Evolutionary conservation across 2,797 vertebrate species (phyloP).

Genomic region (Cuniculus paca): DNA sequence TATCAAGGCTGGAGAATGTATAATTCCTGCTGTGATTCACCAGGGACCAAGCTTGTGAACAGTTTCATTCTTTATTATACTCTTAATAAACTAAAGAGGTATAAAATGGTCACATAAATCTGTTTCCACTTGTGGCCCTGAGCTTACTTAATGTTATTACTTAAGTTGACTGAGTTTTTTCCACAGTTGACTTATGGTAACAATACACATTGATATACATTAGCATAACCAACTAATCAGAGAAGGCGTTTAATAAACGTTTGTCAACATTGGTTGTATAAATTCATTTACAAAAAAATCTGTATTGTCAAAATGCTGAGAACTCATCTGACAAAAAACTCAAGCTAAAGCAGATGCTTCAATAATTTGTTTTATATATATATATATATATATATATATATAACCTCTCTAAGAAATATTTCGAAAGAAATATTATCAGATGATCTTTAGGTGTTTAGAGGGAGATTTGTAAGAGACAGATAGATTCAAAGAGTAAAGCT

Average conservation of each 20-base stretch:
- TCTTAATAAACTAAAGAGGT: conserved; percentile 43
- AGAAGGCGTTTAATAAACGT: conserved; percentile 13
- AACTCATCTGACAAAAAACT: neutral
- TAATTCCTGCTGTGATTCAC: neutral
- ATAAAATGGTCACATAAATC: neutral
- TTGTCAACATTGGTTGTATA: neutral
- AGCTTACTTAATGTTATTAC: conserved; percentile 35
- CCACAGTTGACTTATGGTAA: conserved; percentile 18
- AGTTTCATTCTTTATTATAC: conserved; percentile 1
- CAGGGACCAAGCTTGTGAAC: conserved; percentile 1
- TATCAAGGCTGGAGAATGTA: neutral
- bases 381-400: neutral
- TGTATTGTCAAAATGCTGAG: conserved; percentile 39
- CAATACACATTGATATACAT: neutral
- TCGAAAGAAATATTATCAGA: conserved; percentile 55
- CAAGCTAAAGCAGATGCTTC: neutral
- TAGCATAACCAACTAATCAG: neutral
- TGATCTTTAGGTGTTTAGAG: conserved; percentile 65
- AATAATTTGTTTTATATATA: conserved; percentile 2
- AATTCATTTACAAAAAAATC: conserved; percentile 41
- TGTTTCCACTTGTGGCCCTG: conserved; percentile 14
- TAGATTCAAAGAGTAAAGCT: conserved; percentile 64
- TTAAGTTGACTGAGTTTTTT: conserved; percentile 14
- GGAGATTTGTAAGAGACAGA: conserved; percentile 21
- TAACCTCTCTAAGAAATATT: neutral